These are phyloP conservation scores for Pollenia angustigena DNA, from an alignment of 2,888 invertebrate genomes.

Conservation along the genomic window DNA sequence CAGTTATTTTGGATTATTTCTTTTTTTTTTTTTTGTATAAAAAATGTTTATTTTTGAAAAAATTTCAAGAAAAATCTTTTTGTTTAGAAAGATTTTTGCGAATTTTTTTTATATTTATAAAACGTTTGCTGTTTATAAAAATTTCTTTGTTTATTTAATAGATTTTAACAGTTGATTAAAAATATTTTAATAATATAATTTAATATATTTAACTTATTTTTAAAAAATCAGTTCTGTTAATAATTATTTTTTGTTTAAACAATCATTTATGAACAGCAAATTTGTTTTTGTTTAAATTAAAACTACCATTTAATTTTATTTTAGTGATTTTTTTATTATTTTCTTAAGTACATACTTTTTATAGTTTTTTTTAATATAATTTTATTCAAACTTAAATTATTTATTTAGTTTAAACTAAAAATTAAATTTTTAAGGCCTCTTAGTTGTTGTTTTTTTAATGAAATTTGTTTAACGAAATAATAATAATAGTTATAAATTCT, in stretches of 20 bases:
- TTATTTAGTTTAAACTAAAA: constrained; percentile 21
- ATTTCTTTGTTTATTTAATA: constrained; percentile 54
- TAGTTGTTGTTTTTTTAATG: constrained; percentile 50
- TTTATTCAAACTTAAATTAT: constrained; percentile 36
- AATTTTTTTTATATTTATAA: constrained; percentile 32
- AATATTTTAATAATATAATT: neutral
- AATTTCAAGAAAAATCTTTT: constrained; percentile 57
- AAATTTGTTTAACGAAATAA: constrained; percentile 56
- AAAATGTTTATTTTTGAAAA: constrained; percentile 40
- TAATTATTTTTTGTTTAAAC: constrained; percentile 16
- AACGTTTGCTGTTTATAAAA: constrained; percentile 78
- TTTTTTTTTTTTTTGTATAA: neutral
- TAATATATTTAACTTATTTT: constrained; percentile 8
- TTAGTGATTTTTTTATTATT: constrained; percentile 47
- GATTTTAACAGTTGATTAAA: constrained; percentile 32
- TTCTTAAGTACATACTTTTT: constrained; percentile 60
- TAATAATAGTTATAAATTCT: constrained; percentile 48
- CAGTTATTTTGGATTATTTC: neutral
- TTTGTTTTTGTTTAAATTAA: constrained; percentile 44
- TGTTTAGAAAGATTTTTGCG: constrained; percentile 30
- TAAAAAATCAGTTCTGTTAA: constrained; percentile 57
- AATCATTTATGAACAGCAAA: constrained; percentile 81
- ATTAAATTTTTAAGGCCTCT: constrained; percentile 63
- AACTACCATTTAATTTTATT: constrained; percentile 50
- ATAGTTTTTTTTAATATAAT: constrained; percentile 17